phyloP scores from a whole-genome alignment of 2,797 vertebrate species.

The Eidolon dupreanum region DNA sequence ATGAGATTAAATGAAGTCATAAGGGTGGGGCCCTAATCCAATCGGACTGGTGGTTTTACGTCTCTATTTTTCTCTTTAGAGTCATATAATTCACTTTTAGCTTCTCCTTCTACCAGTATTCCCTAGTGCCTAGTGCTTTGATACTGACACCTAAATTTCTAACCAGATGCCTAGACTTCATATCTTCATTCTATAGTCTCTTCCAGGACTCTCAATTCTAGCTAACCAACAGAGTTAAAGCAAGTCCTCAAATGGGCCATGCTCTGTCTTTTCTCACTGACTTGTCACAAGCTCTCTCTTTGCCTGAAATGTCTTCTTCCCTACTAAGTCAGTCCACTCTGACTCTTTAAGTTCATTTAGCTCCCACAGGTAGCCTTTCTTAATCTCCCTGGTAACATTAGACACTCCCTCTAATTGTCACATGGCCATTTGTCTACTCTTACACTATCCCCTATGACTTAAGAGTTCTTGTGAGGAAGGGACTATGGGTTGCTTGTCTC shows the following conservation, averaged over 20 bases:
- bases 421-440: not conserved
- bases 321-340: not conserved
- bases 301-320: not conserved
- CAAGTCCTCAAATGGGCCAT: not conserved
- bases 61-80: not conserved
- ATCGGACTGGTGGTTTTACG: not conserved
- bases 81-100: not conserved
- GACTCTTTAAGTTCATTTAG: not conserved
- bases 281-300: not conserved
- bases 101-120: not conserved
- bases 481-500: not conserved
- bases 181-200: not conserved
- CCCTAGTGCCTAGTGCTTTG: not conserved
- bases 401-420: not conserved
- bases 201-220: not conserved
- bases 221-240: not conserved
- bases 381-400: not conserved
- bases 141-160: not conserved
- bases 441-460: not conserved
- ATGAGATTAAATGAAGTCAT: not conserved
- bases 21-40: not conserved
- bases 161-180: not conserved
- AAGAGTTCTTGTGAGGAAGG: not conserved
- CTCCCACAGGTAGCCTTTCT: not conserved
- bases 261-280: not conserved